Percentiles rank a stretch among this genome's conserved stretches.
These are phyloP conservation scores for Syngnathus acus DNA, from an alignment of 2,797 vertebrate species.

Conservation along the genomic window DNA sequence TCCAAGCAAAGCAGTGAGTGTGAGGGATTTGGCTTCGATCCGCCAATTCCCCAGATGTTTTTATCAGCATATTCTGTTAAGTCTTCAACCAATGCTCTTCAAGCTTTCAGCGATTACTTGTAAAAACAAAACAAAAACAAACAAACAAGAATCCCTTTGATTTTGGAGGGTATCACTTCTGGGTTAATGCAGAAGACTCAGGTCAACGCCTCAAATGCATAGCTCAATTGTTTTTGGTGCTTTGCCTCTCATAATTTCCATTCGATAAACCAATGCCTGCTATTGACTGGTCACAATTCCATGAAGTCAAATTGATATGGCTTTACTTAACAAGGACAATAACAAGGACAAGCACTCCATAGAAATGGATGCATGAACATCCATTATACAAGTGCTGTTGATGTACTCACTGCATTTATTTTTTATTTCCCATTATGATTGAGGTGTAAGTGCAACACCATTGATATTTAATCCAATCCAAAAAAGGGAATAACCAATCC, in stretches of 20 bases:
- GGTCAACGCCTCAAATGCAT: not conserved
- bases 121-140: no score
- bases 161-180: not conserved
- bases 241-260: not conserved
- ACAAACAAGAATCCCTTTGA: not conserved
- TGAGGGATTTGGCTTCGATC: not conserved
- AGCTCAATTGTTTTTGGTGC: not conserved
- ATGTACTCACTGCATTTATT: no score
- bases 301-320: not conserved
- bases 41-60: not conserved
- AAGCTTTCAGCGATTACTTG: not conserved
- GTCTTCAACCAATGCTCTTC: not conserved
- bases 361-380: not conserved
- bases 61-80: not conserved
- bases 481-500: no score
- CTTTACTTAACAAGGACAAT: not conserved
- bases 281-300: not conserved
- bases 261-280: not conserved
- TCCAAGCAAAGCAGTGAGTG: not conserved
- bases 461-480: no score
- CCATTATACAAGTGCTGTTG: no score
- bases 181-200: not conserved
- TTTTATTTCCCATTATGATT: no score
- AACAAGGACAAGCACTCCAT: not conserved
- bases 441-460: no score